Conservation (phyloP, 2,113 vertebrate species). For the Bufo bufo region DNA sequence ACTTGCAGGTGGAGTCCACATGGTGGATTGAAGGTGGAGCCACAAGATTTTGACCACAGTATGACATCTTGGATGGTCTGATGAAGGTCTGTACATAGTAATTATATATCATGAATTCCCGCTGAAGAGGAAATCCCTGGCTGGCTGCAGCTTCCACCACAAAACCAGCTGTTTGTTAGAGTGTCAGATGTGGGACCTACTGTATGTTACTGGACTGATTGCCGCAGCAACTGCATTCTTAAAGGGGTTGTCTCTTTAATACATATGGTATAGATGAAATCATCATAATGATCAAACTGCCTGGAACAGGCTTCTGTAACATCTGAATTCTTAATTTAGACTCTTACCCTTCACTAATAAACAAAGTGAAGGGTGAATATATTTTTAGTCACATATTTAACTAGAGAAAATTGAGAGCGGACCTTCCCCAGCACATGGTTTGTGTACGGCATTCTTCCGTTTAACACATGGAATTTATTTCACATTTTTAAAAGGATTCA, state of each 20-base stretch:
- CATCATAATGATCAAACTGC: background rate
- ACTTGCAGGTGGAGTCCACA: no score
- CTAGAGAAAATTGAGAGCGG: conserved; percentile 49
- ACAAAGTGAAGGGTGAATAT: conserved; percentile 32
- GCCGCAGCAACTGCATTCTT: background rate
- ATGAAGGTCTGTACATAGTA: no score
- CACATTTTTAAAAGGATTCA: conserved; percentile 67
- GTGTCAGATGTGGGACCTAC: no score
- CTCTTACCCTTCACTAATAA: conserved; percentile 24
- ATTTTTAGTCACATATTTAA: conserved; percentile 49
- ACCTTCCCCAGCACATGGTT: conserved; percentile 46
- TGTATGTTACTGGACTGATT: no score
- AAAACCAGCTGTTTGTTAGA: no score
- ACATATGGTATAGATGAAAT: background rate
- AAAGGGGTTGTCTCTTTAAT: background rate
- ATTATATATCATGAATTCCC: no score
- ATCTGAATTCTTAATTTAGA: conserved; percentile 28
- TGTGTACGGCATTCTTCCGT: conserved; percentile 29
- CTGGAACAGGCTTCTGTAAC: conserved; percentile 27
- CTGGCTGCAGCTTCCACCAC: no score
- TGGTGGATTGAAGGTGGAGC: no score
- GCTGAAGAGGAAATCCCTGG: background rate
- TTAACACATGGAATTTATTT: conserved; percentile 64
- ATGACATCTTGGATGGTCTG: no score
- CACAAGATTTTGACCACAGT: no score